Evolutionary conservation across 2,113 vertebrate genomes (phyloP).

Genomic region (Lasiurus cinereus): DNA sequence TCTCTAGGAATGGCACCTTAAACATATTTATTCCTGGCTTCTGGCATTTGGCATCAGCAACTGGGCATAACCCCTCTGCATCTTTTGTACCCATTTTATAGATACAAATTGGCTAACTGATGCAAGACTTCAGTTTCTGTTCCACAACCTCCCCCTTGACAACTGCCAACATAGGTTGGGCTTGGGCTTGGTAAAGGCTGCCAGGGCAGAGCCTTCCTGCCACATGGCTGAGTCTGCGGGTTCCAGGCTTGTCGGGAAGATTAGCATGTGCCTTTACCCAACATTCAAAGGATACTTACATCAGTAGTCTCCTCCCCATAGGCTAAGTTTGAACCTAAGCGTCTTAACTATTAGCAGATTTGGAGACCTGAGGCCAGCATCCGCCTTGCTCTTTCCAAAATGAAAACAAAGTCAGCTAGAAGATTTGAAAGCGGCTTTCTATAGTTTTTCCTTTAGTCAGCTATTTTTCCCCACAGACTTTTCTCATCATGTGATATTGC

Average conservation of each 20-base stretch:
- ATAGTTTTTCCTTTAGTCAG: conserved; percentile 40
- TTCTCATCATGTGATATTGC: conserved; percentile 65
- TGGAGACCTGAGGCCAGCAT: conserved; percentile 12
- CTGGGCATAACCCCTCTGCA: not conserved
- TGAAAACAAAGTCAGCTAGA: conserved; percentile 56
- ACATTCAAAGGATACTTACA: conserved; percentile 36
- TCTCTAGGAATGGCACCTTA: conserved; percentile 18
- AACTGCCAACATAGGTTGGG: not conserved
- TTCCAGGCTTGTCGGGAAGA: conserved; percentile 7
- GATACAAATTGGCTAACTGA: conserved; percentile 2
- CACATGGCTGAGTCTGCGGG: not conserved
- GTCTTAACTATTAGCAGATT: conserved; percentile 42
- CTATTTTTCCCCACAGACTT: conserved; percentile 64
- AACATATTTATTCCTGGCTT: conserved; percentile 36
- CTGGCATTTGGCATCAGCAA: not conserved
- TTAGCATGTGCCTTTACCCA: not conserved
- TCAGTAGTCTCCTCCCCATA: not conserved
- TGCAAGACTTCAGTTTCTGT: not conserved
- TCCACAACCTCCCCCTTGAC: not conserved
- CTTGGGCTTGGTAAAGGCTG: not conserved
- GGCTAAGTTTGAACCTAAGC: conserved; percentile 52
- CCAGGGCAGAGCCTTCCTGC: not conserved
- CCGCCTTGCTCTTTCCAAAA: not conserved
- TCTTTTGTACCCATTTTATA: not conserved
- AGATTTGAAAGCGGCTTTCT: not conserved